These are phyloP conservation scores for Trogon melanurus DNA, from an alignment of 2,113 vertebrate species.

Conservation along the genomic window DNA sequence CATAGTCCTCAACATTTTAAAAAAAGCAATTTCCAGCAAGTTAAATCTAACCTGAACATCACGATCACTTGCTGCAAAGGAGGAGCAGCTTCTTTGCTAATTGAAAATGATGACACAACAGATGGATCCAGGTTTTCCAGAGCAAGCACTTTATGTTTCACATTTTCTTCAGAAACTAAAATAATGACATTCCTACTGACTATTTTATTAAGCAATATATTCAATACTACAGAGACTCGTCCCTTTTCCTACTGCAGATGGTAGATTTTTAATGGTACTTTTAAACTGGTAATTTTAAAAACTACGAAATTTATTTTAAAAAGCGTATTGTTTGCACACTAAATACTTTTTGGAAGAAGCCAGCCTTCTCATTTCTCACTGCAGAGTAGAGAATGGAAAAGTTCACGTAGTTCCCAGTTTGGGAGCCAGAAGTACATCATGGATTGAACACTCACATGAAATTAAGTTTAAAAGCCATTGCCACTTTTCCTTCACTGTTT, in stretches of 20 bases:
- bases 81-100: background rate
- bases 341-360: background rate
- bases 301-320: background rate
- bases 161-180: background rate
- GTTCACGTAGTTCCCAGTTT: background rate
- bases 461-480: background rate
- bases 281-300: background rate
- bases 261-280: background rate
- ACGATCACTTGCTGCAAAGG: background rate
- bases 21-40: background rate
- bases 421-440: background rate
- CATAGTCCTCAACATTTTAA: background rate
- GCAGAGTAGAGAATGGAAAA: background rate
- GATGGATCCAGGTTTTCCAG: background rate
- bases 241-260: background rate
- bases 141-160: background rate
- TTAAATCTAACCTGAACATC: background rate
- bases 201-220: background rate
- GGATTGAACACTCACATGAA: background rate
- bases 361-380: background rate
- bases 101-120: slow-evolving; percentile 1
- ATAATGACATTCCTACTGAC: background rate
- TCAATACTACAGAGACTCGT: background rate
- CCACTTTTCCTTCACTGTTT: background rate
- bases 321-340: background rate